phyloP scores from a whole-genome alignment of 2,113 vertebrate genomes.

The Alouatta palliata region DNA sequence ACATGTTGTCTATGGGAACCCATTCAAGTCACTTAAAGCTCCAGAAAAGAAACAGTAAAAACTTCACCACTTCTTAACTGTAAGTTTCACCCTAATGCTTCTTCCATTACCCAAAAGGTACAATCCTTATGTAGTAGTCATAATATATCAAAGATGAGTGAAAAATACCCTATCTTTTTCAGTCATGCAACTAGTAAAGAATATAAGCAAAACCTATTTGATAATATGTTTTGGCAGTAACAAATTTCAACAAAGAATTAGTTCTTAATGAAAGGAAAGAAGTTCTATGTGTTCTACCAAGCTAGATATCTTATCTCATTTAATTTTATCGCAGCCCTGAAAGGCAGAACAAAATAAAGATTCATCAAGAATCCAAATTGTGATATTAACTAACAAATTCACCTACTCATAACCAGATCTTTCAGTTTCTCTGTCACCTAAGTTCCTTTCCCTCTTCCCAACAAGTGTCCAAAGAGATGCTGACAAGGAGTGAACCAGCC shows the following conservation, averaged over 20 bases:
- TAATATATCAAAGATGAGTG: not conserved
- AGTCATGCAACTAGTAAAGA: not conserved
- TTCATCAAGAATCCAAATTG: not conserved
- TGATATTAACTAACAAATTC: not conserved
- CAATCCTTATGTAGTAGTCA: not conserved
- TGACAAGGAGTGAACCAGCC: not conserved
- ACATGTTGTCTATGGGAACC: not conserved
- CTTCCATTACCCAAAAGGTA: not conserved
- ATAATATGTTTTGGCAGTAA: not conserved
- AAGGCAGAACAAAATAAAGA: not conserved
- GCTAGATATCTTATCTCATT: not conserved
- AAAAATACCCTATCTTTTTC: not conserved
- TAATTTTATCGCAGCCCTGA: not conserved
- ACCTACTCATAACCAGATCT: not conserved
- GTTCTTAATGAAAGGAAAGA: not conserved
- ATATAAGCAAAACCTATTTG: not conserved
- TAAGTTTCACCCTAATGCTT: not conserved
- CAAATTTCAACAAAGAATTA: not conserved
- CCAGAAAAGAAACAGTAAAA: constrained; percentile 21
- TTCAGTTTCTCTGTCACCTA: not conserved
- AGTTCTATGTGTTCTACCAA: not conserved
- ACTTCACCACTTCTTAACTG: not conserved
- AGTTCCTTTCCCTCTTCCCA: not conserved
- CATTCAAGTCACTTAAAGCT: not conserved
- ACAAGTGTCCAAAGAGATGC: not conserved